These are phyloP conservation scores for Agriopis leucophaearia DNA, from an alignment of 2,888 invertebrate genomes.

Conservation along the genomic window DNA sequence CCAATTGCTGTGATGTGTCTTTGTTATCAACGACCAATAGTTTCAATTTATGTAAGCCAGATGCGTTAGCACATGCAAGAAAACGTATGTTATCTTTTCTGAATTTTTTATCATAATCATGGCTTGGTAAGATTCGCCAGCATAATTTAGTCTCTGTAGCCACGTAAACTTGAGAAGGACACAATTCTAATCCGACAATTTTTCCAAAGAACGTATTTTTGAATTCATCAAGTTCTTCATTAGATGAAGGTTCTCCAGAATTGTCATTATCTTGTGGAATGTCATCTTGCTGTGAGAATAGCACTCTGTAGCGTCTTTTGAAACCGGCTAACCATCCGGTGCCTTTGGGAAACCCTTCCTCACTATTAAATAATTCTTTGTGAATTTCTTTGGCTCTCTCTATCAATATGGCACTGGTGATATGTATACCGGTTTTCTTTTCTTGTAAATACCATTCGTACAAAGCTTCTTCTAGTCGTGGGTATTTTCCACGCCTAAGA, in stretches of 20 bases:
- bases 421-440: constrained; percentile 34
- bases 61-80: constrained; percentile 42
- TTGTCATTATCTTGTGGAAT: background rate
- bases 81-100: constrained; percentile 43
- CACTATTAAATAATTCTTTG: constrained; percentile 36
- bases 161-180: constrained; percentile 43
- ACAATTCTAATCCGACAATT: constrained; percentile 19
- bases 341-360: constrained; percentile 32
- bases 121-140: constrained; percentile 45
- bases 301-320: constrained; percentile 32
- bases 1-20: constrained; percentile 15
- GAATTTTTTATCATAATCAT: constrained; percentile 30
- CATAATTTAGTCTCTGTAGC: constrained; percentile 46
- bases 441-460: constrained; percentile 44
- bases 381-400: constrained; percentile 43
- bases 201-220: constrained; percentile 17
- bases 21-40: constrained; percentile 40
- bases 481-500: constrained; percentile 39
- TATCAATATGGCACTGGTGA: constrained; percentile 37
- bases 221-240: constrained; percentile 19
- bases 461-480: constrained; percentile 43
- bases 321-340: constrained; percentile 37
- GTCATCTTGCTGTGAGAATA: constrained; percentile 23
- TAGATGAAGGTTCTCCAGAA: background rate
- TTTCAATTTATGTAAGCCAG: constrained; percentile 45